Conservation (phyloP, 1,140 invertebrate genomes). For the Rhyacophila brunnea region DNA sequence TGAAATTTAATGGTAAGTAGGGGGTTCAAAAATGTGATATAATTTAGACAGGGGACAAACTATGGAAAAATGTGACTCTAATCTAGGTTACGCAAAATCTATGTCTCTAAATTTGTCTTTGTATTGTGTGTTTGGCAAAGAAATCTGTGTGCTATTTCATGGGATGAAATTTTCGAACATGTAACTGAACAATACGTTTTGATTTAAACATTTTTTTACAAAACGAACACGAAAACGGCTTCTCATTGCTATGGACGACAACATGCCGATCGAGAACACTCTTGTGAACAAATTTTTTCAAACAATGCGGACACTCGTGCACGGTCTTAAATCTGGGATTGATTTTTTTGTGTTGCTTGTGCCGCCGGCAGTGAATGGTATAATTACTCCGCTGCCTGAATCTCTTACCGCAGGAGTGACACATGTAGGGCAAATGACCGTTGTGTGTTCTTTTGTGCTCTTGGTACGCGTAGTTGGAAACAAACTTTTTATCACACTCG, state of each 20-base stretch:
- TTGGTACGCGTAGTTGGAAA: constrained; percentile 34
- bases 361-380: constrained; percentile 54
- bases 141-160: too few relatives aligned
- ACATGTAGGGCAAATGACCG: constrained; percentile 66
- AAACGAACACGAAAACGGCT: neutral
- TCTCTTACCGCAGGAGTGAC: constrained; percentile 59
- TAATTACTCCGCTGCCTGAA: constrained; percentile 63
- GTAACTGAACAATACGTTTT: neutral
- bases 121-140: too few relatives aligned
- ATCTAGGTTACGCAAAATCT: too few relatives aligned
- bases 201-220: neutral
- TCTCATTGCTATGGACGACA: constrained; percentile 8
- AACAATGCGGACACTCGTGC: constrained; percentile 28
- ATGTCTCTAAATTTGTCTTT: too few relatives aligned
- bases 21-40: too few relatives aligned
- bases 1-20: too few relatives aligned
- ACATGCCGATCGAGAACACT: constrained; percentile 7
- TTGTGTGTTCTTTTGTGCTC: constrained; percentile 65
- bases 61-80: too few relatives aligned
- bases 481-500: constrained; percentile 26
- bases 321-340: constrained; percentile 12
- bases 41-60: too few relatives aligned
- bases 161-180: neutral
- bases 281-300: constrained; percentile 32
- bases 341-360: constrained; percentile 24